phyloP scores from a whole-genome alignment of 2,797 vertebrate species.

The Cichlasoma orientale region DNA sequence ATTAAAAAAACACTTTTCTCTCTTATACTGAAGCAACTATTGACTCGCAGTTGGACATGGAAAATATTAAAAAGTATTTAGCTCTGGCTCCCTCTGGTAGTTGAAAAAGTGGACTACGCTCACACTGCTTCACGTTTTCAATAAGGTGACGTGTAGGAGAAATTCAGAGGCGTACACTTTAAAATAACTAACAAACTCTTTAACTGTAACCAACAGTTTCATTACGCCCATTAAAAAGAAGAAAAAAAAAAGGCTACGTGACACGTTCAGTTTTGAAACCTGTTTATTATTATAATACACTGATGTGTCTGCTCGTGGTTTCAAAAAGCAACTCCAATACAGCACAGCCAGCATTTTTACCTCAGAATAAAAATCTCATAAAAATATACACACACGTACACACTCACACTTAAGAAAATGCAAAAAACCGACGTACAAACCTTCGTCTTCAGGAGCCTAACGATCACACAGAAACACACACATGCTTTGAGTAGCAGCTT shows the following conservation, averaged over 20 bases:
- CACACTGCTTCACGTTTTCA: neutral
- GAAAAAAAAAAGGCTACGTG: neutral
- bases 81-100: neutral
- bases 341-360: conserved; percentile 35
- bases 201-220: neutral
- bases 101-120: neutral
- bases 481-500: conserved; percentile 49
- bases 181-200: neutral
- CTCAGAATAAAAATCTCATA: conserved; percentile 47
- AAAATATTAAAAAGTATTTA: neutral
- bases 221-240: neutral
- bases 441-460: neutral
- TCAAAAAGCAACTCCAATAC: conserved; percentile 22
- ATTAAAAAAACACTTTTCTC: neutral
- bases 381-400: conserved; percentile 16
- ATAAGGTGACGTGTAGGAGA: no score
- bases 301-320: conserved; percentile 9
- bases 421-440: conserved; percentile 3
- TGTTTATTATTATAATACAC: conserved; percentile 34
- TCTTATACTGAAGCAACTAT: neutral
- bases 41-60: neutral
- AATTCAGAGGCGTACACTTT: neutral
- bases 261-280: neutral
- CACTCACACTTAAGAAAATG: neutral
- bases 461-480: neutral